These are phyloP conservation scores for Gopherus evgoodei DNA, from an alignment of 2,113 vertebrate genomes.

Conservation along the genomic window DNA sequence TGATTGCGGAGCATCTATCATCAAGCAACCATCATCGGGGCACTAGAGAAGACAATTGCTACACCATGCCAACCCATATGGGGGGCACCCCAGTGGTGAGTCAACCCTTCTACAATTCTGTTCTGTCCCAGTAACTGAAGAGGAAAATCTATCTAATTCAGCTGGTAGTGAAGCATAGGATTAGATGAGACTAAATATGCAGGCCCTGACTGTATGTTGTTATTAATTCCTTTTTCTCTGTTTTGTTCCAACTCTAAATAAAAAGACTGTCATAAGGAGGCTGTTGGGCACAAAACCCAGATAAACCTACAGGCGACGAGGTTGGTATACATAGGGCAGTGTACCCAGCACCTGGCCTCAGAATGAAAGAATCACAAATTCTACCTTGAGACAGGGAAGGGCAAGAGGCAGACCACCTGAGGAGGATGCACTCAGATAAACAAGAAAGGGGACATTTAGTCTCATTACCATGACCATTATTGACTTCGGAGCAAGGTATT, in stretches of 20 bases:
- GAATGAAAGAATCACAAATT: neutral
- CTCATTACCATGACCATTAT: neutral
- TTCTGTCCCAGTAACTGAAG: neutral
- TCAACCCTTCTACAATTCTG: neutral
- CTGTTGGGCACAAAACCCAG: accelerated
- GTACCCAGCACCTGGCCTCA: neutral
- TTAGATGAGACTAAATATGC: neutral
- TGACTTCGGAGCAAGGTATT: neutral
- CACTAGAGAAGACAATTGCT: neutral
- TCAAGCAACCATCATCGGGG: neutral
- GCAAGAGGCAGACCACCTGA: neutral
- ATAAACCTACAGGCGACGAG: neutral
- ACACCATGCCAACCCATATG: neutral
- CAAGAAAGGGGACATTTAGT: neutral
- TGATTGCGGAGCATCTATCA: neutral
- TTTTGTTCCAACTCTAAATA: neutral
- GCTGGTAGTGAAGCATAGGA: neutral
- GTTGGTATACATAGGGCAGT: neutral
- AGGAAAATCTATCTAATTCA: neutral
- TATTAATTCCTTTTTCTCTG: neutral
- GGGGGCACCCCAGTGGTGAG: neutral
- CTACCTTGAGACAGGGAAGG: neutral
- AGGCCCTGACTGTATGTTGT: neutral
- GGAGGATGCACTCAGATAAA: neutral
- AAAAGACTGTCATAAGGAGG: neutral